Evolutionary conservation across 2,888 invertebrate species (phyloP).

Genomic region (Spatulosminthurus flaviceps): DNA sequence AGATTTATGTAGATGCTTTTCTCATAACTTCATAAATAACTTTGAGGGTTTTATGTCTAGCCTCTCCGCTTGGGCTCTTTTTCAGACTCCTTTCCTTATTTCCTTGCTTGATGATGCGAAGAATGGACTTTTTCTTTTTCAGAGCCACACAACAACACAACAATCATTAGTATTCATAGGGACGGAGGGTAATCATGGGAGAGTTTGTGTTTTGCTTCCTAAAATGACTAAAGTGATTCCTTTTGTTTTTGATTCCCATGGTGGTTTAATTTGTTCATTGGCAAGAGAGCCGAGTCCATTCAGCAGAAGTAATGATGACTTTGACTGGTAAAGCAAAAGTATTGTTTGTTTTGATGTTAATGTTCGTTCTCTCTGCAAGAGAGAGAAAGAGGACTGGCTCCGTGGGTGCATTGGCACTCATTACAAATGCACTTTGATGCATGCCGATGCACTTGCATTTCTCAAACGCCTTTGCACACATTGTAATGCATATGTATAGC

Average conservation of each 20-base stretch:
- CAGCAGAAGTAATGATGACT: background rate
- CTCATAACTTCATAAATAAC: conserved; percentile 27
- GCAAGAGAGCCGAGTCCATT: background rate
- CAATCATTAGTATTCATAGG: conserved; percentile 5
- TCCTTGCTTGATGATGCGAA: no score
- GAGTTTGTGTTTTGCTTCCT: background rate
- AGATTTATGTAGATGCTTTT: conserved; percentile 3
- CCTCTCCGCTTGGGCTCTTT: no score
- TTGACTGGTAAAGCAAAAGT: background rate
- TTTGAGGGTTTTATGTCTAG: background rate
- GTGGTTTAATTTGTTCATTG: conserved; percentile 3
- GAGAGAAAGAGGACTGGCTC: no score
- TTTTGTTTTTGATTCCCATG: background rate
- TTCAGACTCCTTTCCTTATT: background rate
- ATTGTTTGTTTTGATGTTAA: conserved; percentile 14
- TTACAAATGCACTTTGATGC: conserved; percentile 14
- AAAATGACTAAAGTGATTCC: conserved; percentile 4
- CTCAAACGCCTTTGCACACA: no score
- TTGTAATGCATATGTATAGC: no score
- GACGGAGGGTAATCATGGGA: background rate
- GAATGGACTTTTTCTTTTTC: no score
- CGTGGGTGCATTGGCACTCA: background rate
- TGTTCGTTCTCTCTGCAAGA: background rate
- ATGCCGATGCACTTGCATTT: background rate
- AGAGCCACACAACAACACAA: no score